A percentile compares a stretch with the other conserved stretches of the same genome.
Evolutionary conservation across 2,113 vertebrate species (phyloP).

Genomic region (Rhabdornis inornatus): DNA sequence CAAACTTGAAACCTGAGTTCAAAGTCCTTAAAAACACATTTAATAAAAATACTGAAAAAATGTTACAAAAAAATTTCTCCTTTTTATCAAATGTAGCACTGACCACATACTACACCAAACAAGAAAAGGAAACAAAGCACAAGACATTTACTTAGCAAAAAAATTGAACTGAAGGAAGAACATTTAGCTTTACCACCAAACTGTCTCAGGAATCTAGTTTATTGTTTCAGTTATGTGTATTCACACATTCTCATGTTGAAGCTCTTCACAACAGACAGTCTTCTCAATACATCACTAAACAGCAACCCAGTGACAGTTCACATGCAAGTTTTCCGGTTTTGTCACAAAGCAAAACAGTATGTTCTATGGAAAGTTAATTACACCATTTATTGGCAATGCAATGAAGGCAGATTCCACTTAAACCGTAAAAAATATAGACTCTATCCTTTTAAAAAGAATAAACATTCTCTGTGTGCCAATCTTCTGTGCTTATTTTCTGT

Average conservation of each 20-base stretch:
- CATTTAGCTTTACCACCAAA: neutral
- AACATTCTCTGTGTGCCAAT: neutral
- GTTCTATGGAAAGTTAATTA: neutral
- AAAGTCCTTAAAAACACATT: neutral
- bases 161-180: neutral
- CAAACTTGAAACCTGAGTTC: neutral
- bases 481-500: neutral
- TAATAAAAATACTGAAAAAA: neutral
- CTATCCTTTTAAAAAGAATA: neutral
- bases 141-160: neutral
- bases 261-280: neutral
- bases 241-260: neutral
- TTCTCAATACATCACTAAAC: neutral
- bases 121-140: neutral
- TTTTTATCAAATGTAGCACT: neutral
- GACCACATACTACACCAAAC: fast-evolving
- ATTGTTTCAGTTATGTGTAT: neutral
- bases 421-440: neutral
- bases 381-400: neutral
- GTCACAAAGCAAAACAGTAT: neutral
- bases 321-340: neutral
- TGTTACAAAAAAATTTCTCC: neutral
- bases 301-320: neutral
- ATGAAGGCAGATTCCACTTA: neutral
- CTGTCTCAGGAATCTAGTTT: neutral